Evolutionary conservation across 2,113 vertebrate species (phyloP).

Genomic region (Tringa solitaria): DNA sequence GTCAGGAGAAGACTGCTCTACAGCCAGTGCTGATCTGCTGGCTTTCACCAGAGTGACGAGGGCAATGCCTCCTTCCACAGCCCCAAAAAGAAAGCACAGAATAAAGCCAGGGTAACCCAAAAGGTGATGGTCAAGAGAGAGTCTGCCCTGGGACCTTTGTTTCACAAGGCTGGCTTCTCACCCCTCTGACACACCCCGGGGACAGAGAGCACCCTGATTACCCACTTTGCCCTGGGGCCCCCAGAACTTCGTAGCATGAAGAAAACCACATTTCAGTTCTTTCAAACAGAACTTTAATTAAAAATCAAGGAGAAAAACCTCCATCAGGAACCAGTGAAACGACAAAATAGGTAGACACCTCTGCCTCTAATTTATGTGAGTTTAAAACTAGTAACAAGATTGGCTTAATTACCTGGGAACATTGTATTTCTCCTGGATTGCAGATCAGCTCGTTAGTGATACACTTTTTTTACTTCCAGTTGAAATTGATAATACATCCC

Average conservation of each 20-base stretch:
- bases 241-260: background rate
- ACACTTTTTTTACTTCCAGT: slow-evolving; percentile 31
- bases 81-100: background rate
- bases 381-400: slow-evolving; percentile 23
- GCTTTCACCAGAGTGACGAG: background rate
- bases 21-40: background rate
- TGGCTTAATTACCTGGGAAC: slow-evolving; percentile 63
- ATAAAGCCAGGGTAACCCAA: background rate
- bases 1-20: background rate
- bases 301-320: slow-evolving; percentile 7
- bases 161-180: background rate
- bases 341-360: slow-evolving; percentile 3
- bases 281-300: slow-evolving; percentile 9
- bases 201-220: background rate
- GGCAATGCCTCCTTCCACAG: background rate
- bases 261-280: background rate
- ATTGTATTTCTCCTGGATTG: slow-evolving; percentile 23
- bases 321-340: background rate
- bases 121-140: background rate
- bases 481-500: slow-evolving; percentile 65
- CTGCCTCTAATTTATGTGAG: slow-evolving; percentile 28
- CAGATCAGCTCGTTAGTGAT: slow-evolving; percentile 44
- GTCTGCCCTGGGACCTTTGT: background rate
- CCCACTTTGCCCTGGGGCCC: background rate
- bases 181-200: no score